phyloP scores from a whole-genome alignment of 2,797 vertebrate genomes.

The Aulostomus chinensis region DNA sequence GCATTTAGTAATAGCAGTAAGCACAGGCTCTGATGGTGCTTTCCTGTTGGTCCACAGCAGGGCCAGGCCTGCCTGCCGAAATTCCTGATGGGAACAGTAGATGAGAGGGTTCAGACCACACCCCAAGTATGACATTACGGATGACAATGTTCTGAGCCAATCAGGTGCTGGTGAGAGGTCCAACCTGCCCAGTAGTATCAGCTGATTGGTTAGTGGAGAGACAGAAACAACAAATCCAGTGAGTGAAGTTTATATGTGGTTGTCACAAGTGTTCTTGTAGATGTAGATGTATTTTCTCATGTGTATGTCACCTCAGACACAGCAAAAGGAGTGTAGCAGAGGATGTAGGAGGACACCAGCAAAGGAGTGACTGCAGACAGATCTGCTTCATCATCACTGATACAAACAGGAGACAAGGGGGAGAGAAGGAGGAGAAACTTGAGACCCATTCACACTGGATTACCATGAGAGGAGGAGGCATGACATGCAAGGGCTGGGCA shows the following conservation, averaged over 20 bases:
- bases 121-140: conserved; percentile 79
- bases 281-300: conserved; percentile 1
- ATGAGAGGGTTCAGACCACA: conserved; percentile 78
- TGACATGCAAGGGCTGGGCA: no score
- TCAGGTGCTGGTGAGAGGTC: conserved; percentile 72
- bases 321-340: conserved; percentile 78
- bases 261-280: neutral
- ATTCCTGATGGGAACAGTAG: conserved; percentile 75
- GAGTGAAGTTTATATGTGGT: no score
- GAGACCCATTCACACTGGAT: no score
- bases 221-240: neutral
- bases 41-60: conserved; percentile 73
- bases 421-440: neutral
- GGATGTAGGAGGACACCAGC: conserved; percentile 65
- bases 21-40: conserved; percentile 64
- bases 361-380: conserved; percentile 72
- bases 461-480: no score
- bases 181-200: conserved; percentile 69
- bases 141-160: conserved; percentile 78
- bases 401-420: neutral
- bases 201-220: conserved; percentile 39
- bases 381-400: conserved; percentile 59
- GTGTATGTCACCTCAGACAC: conserved; percentile 71
- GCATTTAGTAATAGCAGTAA: conserved; percentile 61
- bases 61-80: conserved; percentile 67